A percentile compares a stretch with the other conserved stretches of the same genome.
Conservation (phyloP, 2,113 vertebrate genomes). For the Murina feae region DNA sequence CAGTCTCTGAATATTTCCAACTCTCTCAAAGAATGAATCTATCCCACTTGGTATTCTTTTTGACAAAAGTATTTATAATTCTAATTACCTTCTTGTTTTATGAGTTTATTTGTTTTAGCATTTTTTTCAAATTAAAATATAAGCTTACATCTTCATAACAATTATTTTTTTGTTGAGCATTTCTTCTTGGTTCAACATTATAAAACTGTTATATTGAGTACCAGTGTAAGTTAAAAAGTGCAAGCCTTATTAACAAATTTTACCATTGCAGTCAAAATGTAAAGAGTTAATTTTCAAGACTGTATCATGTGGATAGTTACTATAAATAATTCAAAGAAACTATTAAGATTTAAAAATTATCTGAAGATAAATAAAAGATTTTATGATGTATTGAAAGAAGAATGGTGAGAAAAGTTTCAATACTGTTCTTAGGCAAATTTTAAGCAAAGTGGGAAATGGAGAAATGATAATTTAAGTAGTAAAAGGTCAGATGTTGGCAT, state of each 20-base stretch:
- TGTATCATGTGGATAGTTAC: not conserved
- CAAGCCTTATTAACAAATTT: not conserved
- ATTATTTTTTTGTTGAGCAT: not conserved
- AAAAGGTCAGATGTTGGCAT: not conserved
- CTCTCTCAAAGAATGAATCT: not conserved
- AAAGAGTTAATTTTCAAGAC: not conserved
- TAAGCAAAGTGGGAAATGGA: not conserved
- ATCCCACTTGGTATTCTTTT: not conserved
- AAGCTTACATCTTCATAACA: not conserved
- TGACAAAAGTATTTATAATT: not conserved
- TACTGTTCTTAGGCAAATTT: not conserved
- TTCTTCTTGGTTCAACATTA: not conserved
- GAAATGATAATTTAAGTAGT: not conserved
- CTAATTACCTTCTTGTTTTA: not conserved
- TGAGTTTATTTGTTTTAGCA: not conserved
- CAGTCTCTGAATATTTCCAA: not conserved
- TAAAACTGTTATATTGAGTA: not conserved
- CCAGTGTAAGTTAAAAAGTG: not conserved
- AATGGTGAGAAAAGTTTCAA: not conserved
- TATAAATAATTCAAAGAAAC: slow-evolving; percentile 6
- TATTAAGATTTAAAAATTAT: not conserved
- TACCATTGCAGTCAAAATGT: not conserved
- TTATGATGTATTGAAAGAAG: not conserved
- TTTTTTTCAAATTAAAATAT: not conserved
- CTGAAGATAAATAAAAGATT: not conserved